phyloP scores from a whole-genome alignment of 2,113 vertebrate species.

The Rousettus leschenaultii region DNA sequence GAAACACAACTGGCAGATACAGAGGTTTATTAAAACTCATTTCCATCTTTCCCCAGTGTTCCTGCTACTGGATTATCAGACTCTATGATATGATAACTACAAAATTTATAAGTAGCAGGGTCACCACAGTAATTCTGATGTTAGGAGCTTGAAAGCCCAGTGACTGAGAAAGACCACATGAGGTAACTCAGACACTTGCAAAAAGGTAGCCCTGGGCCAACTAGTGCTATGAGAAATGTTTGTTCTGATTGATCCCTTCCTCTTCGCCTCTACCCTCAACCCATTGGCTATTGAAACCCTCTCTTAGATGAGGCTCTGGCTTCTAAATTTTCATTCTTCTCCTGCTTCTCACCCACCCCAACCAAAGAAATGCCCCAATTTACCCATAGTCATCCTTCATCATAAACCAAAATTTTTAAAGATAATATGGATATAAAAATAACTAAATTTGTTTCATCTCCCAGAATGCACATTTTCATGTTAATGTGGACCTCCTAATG shows the following conservation, averaged over 20 bases:
- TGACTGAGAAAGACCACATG: background rate
- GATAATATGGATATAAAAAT: background rate
- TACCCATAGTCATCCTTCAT: background rate
- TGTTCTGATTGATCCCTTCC: background rate
- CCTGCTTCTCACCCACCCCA: background rate
- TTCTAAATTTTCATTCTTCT: background rate
- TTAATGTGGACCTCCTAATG: background rate
- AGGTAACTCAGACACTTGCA: background rate
- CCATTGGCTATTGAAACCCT: background rate
- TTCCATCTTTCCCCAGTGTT: background rate
- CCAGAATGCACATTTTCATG: background rate
- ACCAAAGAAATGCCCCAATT: background rate
- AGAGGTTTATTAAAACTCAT: background rate
- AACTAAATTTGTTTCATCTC: background rate
- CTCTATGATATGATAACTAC: background rate
- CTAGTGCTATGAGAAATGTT: background rate
- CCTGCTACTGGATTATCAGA: background rate
- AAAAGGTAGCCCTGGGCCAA: background rate
- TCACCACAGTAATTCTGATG: conserved; percentile 3
- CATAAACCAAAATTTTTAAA: background rate
- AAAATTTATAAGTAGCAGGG: background rate
- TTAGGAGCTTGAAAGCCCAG: background rate
- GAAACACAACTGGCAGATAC: background rate
- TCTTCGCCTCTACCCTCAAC: background rate
- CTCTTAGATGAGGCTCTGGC: background rate